Percentiles rank a stretch among this genome's conserved stretches.
phyloP scores from a whole-genome alignment of 2,888 invertebrate species.

The Epinotia brunnichana region DNA sequence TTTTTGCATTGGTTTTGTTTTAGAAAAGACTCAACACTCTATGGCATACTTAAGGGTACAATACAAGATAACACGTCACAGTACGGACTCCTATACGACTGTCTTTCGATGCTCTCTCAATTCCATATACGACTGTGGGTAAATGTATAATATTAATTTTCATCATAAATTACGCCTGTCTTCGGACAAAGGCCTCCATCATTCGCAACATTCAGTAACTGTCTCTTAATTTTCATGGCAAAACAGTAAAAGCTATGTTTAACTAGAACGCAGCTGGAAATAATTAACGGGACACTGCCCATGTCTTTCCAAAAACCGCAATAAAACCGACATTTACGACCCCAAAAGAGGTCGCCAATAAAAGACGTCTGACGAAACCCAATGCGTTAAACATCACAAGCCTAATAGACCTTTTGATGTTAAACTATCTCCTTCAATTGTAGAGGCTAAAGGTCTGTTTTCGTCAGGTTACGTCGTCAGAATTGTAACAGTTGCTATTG shows the following conservation, averaged over 20 bases:
- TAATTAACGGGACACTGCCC: constrained; percentile 19
- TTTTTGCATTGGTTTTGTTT: too few relatives aligned
- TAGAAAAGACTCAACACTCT: too few relatives aligned
- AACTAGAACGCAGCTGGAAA: constrained; percentile 17
- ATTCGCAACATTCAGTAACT: not conserved
- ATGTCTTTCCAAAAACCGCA: constrained; percentile 15
- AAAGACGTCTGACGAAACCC: constrained; percentile 36
- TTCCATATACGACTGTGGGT: too few relatives aligned
- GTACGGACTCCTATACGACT: too few relatives aligned
- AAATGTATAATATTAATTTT: too few relatives aligned
- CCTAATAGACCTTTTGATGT: constrained; percentile 30
- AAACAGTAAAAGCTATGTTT: not conserved
- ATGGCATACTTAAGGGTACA: too few relatives aligned
- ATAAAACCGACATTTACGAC: constrained; percentile 33
- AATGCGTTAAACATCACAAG: constrained; percentile 27
- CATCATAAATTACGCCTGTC: too few relatives aligned
- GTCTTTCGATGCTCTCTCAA: too few relatives aligned
- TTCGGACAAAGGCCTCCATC: too few relatives aligned
- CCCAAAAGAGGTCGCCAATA: constrained; percentile 37
- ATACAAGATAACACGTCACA: too few relatives aligned
- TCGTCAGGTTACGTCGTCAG: not conserved
- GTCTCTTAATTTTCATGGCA: not conserved
- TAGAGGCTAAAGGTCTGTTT: not conserved
- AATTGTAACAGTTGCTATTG: not conserved
- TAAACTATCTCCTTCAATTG: constrained; percentile 11